Evolutionary conservation across 2,113 vertebrate species (phyloP).

Genomic region (Podiceps cristatus): DNA sequence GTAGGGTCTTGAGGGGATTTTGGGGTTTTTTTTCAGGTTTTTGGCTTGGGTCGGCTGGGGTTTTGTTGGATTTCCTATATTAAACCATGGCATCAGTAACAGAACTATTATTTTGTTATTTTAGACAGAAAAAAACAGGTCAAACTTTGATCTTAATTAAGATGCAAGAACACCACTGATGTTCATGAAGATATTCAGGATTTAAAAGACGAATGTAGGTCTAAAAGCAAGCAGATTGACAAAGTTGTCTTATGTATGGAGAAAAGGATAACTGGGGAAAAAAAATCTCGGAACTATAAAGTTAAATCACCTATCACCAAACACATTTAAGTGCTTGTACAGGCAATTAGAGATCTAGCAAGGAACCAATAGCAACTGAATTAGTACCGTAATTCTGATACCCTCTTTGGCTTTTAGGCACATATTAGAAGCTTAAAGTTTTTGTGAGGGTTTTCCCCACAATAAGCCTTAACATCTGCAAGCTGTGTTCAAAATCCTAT

Average conservation of each 20-base stretch:
- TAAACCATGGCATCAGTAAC: not conserved
- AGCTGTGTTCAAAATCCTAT: conserved; percentile 56
- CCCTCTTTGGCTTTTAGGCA: conserved; percentile 26
- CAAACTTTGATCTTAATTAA: not conserved
- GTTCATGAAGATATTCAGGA: not conserved
- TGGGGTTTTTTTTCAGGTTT: not conserved
- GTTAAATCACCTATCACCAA: not conserved
- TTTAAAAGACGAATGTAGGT: not conserved
- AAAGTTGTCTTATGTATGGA: not conserved
- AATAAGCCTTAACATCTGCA: conserved; percentile 60
- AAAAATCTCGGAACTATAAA: not conserved
- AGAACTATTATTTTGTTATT: not conserved
- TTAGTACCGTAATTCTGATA: conserved; percentile 7
- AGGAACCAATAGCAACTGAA: not conserved
- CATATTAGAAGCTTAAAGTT: conserved; percentile 51
- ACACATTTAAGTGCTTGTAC: not conserved
- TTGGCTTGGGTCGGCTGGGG: not conserved
- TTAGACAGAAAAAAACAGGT: not conserved
- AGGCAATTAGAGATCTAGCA: conserved; percentile 24
- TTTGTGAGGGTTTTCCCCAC: conserved; percentile 24
- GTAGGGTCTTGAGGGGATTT: not conserved
- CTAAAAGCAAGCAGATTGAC: not conserved
- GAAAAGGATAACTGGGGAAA: not conserved
- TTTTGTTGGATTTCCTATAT: not conserved
- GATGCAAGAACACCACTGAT: not conserved